Percentiles rank a stretch among this genome's conserved stretches.
Conservation (phyloP, 2,113 vertebrate genomes). For the Noctilio leporinus region DNA sequence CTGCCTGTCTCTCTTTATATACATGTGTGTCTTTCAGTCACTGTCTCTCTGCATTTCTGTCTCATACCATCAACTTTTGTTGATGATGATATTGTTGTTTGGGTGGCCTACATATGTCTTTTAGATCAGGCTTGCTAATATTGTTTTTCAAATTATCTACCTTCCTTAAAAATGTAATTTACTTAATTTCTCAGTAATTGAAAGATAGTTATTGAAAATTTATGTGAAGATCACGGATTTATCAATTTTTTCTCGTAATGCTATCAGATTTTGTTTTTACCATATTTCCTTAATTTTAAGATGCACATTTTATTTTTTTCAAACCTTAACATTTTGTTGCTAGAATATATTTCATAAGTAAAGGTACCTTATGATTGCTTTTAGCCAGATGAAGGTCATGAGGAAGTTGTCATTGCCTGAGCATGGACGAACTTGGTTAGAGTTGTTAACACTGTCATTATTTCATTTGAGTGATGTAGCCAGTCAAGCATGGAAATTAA, state of each 20-base stretch:
- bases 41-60: fast-evolving
- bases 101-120: background rate
- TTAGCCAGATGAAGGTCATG: background rate
- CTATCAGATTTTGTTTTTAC: background rate
- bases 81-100: background rate
- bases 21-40: background rate
- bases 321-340: background rate
- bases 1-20: background rate
- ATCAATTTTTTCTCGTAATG: background rate
- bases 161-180: background rate
- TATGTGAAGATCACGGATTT: background rate
- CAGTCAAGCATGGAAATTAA: background rate
- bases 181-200: background rate
- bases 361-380: background rate
- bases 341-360: background rate
- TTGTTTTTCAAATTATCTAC: background rate
- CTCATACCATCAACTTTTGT: no score
- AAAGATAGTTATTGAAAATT: background rate
- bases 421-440: background rate
- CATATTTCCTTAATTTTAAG: background rate
- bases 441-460: background rate
- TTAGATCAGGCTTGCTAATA: background rate
- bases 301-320: background rate
- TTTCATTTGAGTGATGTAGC: background rate
- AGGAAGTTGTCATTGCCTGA: background rate